A percentile compares a stretch with the other conserved stretches of the same genome.
Conservation (phyloP, 2,113 vertebrate genomes). For the Nyctereutes procyonoides region DNA sequence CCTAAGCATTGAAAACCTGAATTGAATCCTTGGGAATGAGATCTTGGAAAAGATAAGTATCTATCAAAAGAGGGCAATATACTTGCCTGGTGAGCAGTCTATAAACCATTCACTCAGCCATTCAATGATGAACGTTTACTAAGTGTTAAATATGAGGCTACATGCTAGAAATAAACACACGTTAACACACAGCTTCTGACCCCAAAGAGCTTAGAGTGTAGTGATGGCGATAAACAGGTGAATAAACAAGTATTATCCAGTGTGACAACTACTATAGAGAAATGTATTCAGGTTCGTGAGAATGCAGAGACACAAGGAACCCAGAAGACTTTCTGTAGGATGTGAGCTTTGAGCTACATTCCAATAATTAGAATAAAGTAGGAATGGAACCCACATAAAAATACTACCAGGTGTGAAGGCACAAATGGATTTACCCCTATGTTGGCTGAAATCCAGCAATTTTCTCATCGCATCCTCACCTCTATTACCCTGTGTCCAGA, state of each 20-base stretch:
- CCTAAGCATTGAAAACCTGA: not conserved
- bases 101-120: not conserved
- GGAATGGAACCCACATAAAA: not conserved
- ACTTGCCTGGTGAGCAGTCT: not conserved
- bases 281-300: not conserved
- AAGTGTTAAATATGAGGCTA: not conserved
- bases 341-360: not conserved
- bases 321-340: not conserved
- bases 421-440: too few species aligned
- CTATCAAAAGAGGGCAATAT: not conserved
- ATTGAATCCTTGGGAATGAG: not conserved
- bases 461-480: constrained; percentile 35
- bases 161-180: not conserved
- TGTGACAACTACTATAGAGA: not conserved
- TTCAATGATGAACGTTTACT: not conserved
- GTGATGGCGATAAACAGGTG: not conserved
- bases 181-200: not conserved
- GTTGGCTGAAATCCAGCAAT: constrained; percentile 39
- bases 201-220: not conserved
- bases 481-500: not conserved
- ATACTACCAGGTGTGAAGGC: too few species aligned
- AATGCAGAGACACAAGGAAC: not conserved
- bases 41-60: not conserved
- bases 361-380: not conserved
- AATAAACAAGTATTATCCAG: not conserved